phyloP scores from a whole-genome alignment of 92 coral and sea anemone species.

The Chrysogorgia sp. region DNA sequence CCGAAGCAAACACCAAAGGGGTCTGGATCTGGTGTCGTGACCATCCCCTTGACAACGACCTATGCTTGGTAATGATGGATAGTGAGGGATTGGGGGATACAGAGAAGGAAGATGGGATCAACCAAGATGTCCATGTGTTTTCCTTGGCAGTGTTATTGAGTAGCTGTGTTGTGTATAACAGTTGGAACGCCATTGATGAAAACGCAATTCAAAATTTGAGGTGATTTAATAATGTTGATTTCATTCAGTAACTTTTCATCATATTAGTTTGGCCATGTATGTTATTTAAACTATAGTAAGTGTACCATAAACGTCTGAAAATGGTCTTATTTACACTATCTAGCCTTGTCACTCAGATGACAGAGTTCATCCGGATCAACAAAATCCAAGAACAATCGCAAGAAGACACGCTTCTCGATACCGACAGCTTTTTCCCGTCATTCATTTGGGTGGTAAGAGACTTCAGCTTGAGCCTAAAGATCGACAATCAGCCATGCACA shows the following conservation, averaged over 20 bases:
- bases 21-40: constrained; percentile 47
- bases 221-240: constrained; percentile 1
- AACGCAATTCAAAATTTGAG: constrained; percentile 43
- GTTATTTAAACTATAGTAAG: too few species aligned
- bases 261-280: too few species aligned
- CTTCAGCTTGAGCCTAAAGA: constrained; percentile 41
- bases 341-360: constrained; percentile 39
- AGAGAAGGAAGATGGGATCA: constrained; percentile 46
- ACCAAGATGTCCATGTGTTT: constrained; percentile 44
- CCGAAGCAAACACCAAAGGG: constrained; percentile 43
- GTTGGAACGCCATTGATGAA: constrained; percentile 47
- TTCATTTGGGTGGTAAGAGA: constrained; percentile 47
- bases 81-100: constrained; percentile 46
- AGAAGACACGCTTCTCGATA: not conserved
- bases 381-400: not conserved
- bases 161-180: constrained; percentile 44
- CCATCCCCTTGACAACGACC: constrained; percentile 30
- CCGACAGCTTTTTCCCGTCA: constrained; percentile 9
- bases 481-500: constrained; percentile 37
- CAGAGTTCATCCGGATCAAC: constrained; percentile 26
- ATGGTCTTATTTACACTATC: too few species aligned
- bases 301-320: too few species aligned
- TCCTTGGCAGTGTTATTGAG: constrained; percentile 35
- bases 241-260: too few species aligned
- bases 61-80: constrained; percentile 36